Evolutionary conservation across 1,140 invertebrate species (phyloP).

Genomic region (Himalopsyche phryganea): DNA sequence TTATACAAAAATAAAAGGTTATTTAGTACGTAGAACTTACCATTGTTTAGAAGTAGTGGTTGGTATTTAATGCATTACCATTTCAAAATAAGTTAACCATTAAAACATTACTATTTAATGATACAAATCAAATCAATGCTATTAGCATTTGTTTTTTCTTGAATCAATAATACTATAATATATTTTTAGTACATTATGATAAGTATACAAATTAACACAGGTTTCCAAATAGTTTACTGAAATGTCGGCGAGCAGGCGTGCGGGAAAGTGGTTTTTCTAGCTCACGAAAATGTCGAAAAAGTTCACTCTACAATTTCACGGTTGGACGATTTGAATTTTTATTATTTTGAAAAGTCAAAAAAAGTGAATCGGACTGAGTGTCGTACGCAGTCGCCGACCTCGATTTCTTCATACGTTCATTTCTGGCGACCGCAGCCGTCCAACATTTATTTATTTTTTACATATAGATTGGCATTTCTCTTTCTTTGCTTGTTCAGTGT

Average conservation of each 20-base stretch:
- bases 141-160: no score
- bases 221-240: no score
- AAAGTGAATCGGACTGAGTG: conserved; percentile 14
- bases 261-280: conserved; percentile 14
- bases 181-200: no score
- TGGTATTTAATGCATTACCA: no score
- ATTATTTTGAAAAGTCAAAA: not conserved
- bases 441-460: conserved; percentile 4
- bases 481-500: conserved; percentile 5
- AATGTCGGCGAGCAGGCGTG: not conserved
- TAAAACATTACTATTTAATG: no score
- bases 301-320: conserved; percentile 12
- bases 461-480: conserved; percentile 15
- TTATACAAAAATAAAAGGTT: no score
- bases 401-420: conserved; percentile 26
- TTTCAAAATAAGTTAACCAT: no score
- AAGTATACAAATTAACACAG: no score
- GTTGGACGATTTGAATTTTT: conserved; percentile 5
- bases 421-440: not conserved
- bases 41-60: no score
- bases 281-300: conserved; percentile 3
- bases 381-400: conserved; percentile 18
- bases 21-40: no score
- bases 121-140: no score
- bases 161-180: no score